These are phyloP conservation scores for Chelonoidis abingdonii DNA, from an alignment of 2,113 vertebrate genomes.

Conservation along the genomic window DNA sequence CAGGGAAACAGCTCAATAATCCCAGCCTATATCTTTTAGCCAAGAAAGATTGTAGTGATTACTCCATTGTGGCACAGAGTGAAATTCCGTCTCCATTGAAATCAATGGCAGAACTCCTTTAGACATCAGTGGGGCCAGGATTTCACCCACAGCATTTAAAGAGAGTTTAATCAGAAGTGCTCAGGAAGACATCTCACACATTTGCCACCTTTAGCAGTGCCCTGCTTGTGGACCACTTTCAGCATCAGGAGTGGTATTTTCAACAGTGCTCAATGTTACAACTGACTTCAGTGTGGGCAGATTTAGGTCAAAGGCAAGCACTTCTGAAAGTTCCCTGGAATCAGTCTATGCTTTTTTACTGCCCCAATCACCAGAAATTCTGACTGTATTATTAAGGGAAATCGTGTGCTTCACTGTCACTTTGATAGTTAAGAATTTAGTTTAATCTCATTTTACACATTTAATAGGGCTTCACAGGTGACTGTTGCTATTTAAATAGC, in stretches of 20 bases:
- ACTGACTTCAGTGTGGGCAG: accelerated
- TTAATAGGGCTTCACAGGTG: not conserved
- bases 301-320: not conserved
- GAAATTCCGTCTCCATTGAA: not conserved
- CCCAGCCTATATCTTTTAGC: not conserved
- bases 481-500: not conserved
- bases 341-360: not conserved
- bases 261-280: not conserved
- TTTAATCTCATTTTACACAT: not conserved
- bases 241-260: not conserved
- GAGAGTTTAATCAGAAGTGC: not conserved
- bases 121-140: not conserved
- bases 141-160: not conserved
- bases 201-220: not conserved
- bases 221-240: not conserved
- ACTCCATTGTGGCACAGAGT: not conserved
- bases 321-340: not conserved
- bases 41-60: not conserved
- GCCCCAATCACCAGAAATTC: not conserved
- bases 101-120: not conserved
- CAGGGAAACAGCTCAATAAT: not conserved
- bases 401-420: not conserved
- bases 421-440: not conserved
- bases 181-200: not conserved
- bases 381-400: not conserved